Conservation (phyloP, 37 sponge, comb jelly and placozoan genomes). For the Beroe forskalii region DNA sequence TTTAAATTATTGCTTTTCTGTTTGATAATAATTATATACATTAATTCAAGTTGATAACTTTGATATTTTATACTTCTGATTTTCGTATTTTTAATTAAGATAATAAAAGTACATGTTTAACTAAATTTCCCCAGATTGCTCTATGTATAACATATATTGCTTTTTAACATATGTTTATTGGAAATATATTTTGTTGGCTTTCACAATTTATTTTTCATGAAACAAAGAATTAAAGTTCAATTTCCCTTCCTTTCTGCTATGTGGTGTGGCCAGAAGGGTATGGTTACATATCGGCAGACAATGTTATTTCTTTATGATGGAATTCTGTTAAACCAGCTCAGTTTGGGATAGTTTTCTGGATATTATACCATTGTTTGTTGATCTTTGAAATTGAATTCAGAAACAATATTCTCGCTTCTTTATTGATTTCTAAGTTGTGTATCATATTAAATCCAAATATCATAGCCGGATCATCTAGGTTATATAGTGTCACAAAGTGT, state of each 20-base stretch:
- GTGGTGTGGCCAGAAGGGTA: slow-evolving; percentile 59
- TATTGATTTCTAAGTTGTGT: too few relatives aligned
- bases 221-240: background rate
- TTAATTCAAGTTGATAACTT: too few relatives aligned
- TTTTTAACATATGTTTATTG: background rate
- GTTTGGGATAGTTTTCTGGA: slow-evolving; percentile 1
- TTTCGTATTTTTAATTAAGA: background rate
- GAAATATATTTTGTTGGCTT: background rate
- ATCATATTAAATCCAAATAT: too few relatives aligned
- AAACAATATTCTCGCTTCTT: too few relatives aligned
- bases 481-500: too few relatives aligned
- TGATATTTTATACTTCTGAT: too few relatives aligned
- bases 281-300: background rate
- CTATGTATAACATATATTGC: too few relatives aligned
- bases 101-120: too few relatives aligned
- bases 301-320: slow-evolving; percentile 13
- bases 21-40: background rate
- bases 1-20: background rate
- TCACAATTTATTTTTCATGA: background rate
- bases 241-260: slow-evolving; percentile 43
- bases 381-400: background rate
- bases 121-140: too few relatives aligned
- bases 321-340: background rate
- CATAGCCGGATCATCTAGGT: too few relatives aligned
- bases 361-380: background rate